Percentiles rank a stretch among this genome's conserved stretches.
These are phyloP conservation scores for Cinara cedri DNA, from an alignment of 2,888 invertebrate species.

Conservation along the genomic window DNA sequence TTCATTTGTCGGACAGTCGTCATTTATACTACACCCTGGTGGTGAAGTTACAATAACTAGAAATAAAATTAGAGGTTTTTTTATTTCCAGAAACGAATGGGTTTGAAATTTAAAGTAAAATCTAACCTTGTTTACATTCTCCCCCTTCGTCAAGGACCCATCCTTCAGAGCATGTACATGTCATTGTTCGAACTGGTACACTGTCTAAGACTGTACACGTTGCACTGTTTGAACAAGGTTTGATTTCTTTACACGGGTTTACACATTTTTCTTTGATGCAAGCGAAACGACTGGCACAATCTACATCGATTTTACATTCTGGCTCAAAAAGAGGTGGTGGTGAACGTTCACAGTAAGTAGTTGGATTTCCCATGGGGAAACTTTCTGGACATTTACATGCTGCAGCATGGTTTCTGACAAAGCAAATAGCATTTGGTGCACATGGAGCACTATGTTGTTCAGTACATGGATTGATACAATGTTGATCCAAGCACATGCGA, in stretches of 20 bases:
- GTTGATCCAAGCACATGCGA: conserved; percentile 74
- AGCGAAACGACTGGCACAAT: conserved; percentile 82
- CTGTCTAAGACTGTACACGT: conserved; percentile 84
- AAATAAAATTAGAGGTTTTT: conserved; percentile 36
- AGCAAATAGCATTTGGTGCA: conserved; percentile 82
- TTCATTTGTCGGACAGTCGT: conserved; percentile 78
- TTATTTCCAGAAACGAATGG: neutral
- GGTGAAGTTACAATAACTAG: conserved; percentile 68
- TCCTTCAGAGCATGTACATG: conserved; percentile 85
- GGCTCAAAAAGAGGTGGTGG: conserved; percentile 62
- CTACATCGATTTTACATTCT: conserved; percentile 76
- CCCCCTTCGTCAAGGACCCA: conserved; percentile 82
- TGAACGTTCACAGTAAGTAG: conserved; percentile 74
- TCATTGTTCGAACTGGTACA: conserved; percentile 83
- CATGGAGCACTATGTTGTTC: conserved; percentile 73
- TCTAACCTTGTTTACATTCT: conserved; percentile 73
- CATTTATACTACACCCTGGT: conserved; percentile 78
- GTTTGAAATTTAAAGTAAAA: conserved; percentile 3
- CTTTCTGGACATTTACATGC: conserved; percentile 83
- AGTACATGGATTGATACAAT: conserved; percentile 81
- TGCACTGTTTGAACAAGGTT: conserved; percentile 72
- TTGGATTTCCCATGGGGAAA: conserved; percentile 79
- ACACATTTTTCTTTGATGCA: conserved; percentile 83
- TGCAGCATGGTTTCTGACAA: conserved; percentile 79
- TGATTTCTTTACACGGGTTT: conserved; percentile 73